phyloP scores from a whole-genome alignment of 2,888 invertebrate genomes.

The Drosophila neutralis region DNA sequence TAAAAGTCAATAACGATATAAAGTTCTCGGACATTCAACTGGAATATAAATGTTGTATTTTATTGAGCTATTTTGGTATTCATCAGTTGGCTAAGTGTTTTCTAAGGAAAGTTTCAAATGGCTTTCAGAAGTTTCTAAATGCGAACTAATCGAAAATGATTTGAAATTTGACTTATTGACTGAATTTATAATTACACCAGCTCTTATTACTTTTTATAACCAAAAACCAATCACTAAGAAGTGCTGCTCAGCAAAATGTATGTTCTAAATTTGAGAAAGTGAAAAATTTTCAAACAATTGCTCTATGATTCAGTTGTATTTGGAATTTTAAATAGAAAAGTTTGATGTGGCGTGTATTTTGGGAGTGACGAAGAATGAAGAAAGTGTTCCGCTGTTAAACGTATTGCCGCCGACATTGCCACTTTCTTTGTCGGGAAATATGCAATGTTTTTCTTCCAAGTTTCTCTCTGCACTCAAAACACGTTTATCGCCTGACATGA shows the following conservation, averaged over 20 bases:
- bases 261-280: neutral
- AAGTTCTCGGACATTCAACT: neutral
- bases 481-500: conserved; percentile 25
- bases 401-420: neutral
- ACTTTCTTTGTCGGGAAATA: neutral
- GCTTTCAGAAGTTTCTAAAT: neutral
- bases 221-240: neutral
- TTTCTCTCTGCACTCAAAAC: neutral
- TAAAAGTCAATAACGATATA: neutral
- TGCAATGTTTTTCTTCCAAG: neutral
- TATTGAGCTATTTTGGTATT: neutral
- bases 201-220: neutral
- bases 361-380: conserved; percentile 9
- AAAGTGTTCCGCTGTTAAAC: neutral
- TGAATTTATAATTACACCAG: neutral
- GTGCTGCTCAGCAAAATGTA: neutral
- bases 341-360: neutral
- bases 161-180: too few relatives aligned
- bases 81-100: neutral
- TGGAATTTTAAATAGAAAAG: neutral
- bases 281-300: neutral
- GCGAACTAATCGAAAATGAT: neutral
- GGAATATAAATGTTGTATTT: neutral
- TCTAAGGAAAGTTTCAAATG: neutral
- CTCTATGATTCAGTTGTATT: conserved; percentile 5